A percentile compares a stretch with the other conserved stretches of the same genome.
Evolutionary conservation across 2,888 invertebrate species (phyloP).

Genomic region (Augochlorella aurata): DNA sequence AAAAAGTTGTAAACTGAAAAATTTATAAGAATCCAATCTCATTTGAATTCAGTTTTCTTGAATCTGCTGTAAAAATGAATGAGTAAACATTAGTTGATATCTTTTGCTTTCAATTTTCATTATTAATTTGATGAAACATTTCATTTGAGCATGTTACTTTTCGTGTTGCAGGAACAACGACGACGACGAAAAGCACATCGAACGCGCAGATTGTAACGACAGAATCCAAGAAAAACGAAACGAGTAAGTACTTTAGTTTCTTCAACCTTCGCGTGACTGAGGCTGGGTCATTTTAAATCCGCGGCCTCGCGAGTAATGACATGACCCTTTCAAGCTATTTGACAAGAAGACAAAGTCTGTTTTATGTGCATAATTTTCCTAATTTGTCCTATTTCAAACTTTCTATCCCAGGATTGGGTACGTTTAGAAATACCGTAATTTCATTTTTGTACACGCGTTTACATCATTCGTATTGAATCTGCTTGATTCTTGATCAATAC

Average conservation of each 20-base stretch:
- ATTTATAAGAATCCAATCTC: neutral
- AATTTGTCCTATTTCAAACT: too few species aligned
- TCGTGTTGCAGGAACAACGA: slow-evolving; percentile 70
- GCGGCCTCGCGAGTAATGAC: neutral
- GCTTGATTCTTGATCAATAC: too few species aligned
- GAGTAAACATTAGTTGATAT: too few species aligned
- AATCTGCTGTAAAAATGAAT: neutral
- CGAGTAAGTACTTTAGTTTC: slow-evolving; percentile 70
- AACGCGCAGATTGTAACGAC: slow-evolving; percentile 73
- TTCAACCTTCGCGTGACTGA: neutral
- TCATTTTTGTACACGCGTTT: too few species aligned
- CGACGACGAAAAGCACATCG: slow-evolving; percentile 75
- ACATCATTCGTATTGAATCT: too few species aligned
- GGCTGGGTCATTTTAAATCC: neutral
- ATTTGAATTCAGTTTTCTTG: neutral
- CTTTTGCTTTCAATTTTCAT: neutral
- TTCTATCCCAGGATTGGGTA: too few species aligned
- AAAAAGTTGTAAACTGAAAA: neutral
- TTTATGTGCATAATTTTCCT: neutral
- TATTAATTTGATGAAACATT: neutral
- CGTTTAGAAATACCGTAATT: too few species aligned
- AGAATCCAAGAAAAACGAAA: slow-evolving; percentile 73
- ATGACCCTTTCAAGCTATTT: neutral
- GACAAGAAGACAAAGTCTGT: neutral
- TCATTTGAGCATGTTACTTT: slow-evolving; percentile 9